Evolutionary conservation across 2,797 vertebrate species (phyloP).

Genomic region (Antrozous pallidus): DNA sequence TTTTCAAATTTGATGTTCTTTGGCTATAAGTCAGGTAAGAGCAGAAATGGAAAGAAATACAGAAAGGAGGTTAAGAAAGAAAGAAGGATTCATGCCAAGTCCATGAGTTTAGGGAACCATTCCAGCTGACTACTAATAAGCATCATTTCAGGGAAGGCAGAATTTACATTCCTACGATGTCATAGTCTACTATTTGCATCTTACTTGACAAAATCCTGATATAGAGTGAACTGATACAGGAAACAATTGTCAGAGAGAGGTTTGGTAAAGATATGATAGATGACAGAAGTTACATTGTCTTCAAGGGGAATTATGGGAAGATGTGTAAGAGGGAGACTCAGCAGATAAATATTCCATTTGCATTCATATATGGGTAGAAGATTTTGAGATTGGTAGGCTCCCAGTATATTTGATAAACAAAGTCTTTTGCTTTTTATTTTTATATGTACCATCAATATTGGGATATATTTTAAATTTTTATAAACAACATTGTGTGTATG

Average conservation of each 20-base stretch:
- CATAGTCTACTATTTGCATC: neutral
- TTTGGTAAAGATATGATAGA: neutral
- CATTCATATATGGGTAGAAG: neutral
- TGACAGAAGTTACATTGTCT: neutral
- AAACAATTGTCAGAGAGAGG: constrained; percentile 24
- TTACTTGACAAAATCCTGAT: neutral
- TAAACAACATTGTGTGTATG: neutral
- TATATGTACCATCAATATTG: neutral
- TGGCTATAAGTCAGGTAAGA: neutral
- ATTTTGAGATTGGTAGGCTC: neutral
- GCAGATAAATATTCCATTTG: neutral
- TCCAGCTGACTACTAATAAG: constrained; percentile 21
- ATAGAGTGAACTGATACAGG: neutral
- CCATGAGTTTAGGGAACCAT: neutral
- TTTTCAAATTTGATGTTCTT: constrained; percentile 41
- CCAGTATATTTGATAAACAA: neutral
- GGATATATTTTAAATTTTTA: neutral
- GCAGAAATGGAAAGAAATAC: neutral
- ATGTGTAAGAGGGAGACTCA: neutral
- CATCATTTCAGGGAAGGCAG: constrained; percentile 40
- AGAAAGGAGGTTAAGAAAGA: neutral
- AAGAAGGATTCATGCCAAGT: neutral
- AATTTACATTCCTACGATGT: constrained; percentile 43
- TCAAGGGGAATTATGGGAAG: neutral
- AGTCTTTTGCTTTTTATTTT: neutral